A percentile compares a stretch with the other conserved stretches of the same genome.
phyloP scores from a whole-genome alignment of 1,140 invertebrate genomes.

The Caenorhabditis latens region DNA sequence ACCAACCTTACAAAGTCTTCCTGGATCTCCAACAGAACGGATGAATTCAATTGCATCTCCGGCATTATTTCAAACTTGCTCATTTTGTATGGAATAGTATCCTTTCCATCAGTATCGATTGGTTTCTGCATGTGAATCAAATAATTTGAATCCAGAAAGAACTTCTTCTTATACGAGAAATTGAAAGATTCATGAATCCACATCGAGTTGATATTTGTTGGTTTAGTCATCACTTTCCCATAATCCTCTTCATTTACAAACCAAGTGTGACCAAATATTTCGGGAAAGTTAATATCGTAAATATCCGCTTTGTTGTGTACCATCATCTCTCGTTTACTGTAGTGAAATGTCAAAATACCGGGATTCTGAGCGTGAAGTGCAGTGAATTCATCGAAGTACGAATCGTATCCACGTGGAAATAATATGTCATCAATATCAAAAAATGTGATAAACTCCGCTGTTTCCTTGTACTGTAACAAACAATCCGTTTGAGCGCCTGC shows the following conservation, averaged over 20 bases:
- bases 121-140: constrained; percentile 24
- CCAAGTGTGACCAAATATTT: neutral
- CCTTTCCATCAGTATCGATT: constrained; percentile 7
- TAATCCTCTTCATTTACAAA: constrained; percentile 26
- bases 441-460: constrained; percentile 43
- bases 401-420: constrained; percentile 15
- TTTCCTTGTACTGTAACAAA: constrained; percentile 54
- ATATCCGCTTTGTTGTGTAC: neutral
- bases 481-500: constrained; percentile 57
- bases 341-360: neutral
- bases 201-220: constrained; percentile 3
- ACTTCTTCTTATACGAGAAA: neutral
- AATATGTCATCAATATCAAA: constrained; percentile 57
- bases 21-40: neutral
- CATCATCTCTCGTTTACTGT: neutral
- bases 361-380: neutral
- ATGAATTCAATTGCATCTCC: neutral
- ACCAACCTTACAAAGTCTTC: neutral
- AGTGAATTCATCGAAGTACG: constrained; percentile 31
- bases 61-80: neutral
- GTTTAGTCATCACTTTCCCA: neutral
- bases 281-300: neutral
- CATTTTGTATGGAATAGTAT: neutral
- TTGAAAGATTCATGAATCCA: constrained; percentile 18
- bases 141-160: neutral